Conservation (phyloP, 2,888 invertebrate genomes). For the Plebejus melissa region DNA sequence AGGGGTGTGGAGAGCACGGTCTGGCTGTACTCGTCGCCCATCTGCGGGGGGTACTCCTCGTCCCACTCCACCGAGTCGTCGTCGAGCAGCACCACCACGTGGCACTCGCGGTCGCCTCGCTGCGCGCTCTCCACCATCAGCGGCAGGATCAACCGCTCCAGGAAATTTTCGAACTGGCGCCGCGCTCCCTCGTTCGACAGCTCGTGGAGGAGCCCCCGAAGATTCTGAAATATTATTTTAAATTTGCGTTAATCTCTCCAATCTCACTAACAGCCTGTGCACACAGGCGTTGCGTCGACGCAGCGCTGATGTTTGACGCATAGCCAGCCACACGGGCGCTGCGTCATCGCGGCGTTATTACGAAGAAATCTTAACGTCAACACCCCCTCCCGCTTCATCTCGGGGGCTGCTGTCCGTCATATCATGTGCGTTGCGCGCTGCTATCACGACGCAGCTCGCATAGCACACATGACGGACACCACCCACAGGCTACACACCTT, state of each 20-base stretch:
- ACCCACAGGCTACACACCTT: too few species aligned
- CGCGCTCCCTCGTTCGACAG: slow-evolving; percentile 99
- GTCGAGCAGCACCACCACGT: slow-evolving; percentile 95
- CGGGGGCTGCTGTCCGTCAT: too few species aligned
- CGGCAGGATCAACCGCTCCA: slow-evolving; percentile 96
- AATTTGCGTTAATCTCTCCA: not conserved
- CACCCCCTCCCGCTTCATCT: too few species aligned
- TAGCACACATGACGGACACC: too few species aligned
- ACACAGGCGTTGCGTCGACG: too few species aligned
- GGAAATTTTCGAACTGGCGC: slow-evolving; percentile 96
- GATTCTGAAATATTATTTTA: slow-evolving; percentile 82
- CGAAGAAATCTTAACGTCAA: too few species aligned
- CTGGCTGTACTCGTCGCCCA: slow-evolving; percentile 99
- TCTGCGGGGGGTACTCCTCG: slow-evolving; percentile 98
- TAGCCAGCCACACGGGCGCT: too few species aligned
- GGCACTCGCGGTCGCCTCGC: slow-evolving; percentile 98
- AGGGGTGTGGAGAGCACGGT: slow-evolving; percentile 97
- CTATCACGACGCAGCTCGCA: too few species aligned
- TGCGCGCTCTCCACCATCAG: slow-evolving; percentile 96
- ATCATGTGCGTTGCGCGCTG: too few species aligned
- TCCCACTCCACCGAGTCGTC: slow-evolving; percentile 99
- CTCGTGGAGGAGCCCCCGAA: slow-evolving; percentile 97
- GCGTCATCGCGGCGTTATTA: too few species aligned
- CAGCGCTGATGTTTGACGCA: too few species aligned
- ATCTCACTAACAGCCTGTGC: not conserved